These are phyloP conservation scores for Grapholita molesta DNA, from an alignment of 1,140 invertebrate genomes.

Conservation along the genomic window DNA sequence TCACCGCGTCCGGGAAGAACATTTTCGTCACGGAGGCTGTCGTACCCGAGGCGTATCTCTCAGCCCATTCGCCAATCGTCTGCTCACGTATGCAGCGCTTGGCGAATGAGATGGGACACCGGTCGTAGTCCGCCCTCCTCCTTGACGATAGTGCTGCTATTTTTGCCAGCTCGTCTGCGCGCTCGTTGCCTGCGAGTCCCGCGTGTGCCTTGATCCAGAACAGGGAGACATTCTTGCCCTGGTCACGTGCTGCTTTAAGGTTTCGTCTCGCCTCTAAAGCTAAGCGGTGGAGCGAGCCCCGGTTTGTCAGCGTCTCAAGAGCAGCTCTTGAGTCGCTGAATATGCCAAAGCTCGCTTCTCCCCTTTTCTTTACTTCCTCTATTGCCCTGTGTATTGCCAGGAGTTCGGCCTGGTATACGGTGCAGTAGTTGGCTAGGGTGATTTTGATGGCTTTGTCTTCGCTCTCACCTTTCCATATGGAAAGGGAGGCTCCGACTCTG, in stretches of 20 bases:
- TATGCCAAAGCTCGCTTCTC: not conserved
- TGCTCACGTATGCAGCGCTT: not conserved
- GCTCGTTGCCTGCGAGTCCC: constrained; percentile 11
- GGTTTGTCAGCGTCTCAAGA: constrained; percentile 20
- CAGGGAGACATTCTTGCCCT: not conserved
- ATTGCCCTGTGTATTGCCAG: constrained; percentile 21
- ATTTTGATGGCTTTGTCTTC: constrained; percentile 23
- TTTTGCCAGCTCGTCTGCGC: constrained; percentile 20
- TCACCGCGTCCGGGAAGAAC: not conserved
- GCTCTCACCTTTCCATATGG: constrained; percentile 19
- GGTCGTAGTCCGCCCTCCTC: not conserved
- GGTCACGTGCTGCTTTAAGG: not conserved
- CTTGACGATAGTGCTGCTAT: not conserved
- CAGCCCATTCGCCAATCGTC: not conserved
- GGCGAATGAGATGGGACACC: not conserved
- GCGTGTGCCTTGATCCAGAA: constrained; percentile 16
- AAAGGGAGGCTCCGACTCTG: constrained; percentile 27
- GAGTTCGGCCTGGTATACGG: constrained; percentile 37
- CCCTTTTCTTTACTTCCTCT: not conserved
- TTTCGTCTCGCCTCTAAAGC: constrained; percentile 11
- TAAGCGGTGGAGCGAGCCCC: constrained; percentile 19
- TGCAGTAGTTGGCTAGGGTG: constrained; percentile 22
- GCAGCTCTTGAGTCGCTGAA: constrained; percentile 31
- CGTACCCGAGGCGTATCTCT: constrained; percentile 2
- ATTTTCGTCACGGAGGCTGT: not conserved